These are phyloP conservation scores for Mormyrus hasselquistii DNA, from an alignment of 2,797 vertebrate genomes.

Conservation along the genomic window DNA sequence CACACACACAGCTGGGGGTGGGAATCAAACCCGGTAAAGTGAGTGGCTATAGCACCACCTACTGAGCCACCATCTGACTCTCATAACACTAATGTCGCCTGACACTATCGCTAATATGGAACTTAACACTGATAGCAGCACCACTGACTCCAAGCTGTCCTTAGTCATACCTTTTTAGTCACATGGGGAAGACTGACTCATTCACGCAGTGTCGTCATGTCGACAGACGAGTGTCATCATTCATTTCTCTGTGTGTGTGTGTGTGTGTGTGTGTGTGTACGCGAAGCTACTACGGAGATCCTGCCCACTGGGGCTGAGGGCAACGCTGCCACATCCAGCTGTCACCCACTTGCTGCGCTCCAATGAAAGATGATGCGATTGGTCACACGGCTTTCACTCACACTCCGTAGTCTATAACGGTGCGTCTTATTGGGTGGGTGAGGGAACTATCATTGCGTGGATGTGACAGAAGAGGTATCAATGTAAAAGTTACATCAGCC, in stretches of 20 bases:
- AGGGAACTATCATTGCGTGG: not conserved
- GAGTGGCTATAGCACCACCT: not conserved
- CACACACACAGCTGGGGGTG: not conserved
- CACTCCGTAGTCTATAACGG: not conserved
- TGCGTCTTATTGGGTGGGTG: not conserved
- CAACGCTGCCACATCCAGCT: not conserved
- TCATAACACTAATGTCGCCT: not conserved
- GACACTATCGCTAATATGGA: not conserved
- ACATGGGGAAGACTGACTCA: not conserved
- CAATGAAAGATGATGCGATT: not conserved
- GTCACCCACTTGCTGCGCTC: not conserved
- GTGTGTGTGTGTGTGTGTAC: not conserved
- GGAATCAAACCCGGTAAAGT: not conserved
- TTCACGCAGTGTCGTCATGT: not conserved
- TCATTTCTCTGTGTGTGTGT: not conserved
- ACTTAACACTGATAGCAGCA: not conserved
- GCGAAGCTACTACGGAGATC: not conserved
- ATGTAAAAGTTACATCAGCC: not conserved
- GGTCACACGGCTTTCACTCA: not conserved
- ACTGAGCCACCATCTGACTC: not conserved
- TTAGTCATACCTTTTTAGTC: not conserved
- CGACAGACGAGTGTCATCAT: not conserved
- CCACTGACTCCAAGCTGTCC: not conserved
- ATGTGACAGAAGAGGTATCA: not conserved
- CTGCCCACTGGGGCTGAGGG: not conserved